Conservation (phyloP, 2,888 invertebrate species). For the Omphaloscelis lunosa region DNA sequence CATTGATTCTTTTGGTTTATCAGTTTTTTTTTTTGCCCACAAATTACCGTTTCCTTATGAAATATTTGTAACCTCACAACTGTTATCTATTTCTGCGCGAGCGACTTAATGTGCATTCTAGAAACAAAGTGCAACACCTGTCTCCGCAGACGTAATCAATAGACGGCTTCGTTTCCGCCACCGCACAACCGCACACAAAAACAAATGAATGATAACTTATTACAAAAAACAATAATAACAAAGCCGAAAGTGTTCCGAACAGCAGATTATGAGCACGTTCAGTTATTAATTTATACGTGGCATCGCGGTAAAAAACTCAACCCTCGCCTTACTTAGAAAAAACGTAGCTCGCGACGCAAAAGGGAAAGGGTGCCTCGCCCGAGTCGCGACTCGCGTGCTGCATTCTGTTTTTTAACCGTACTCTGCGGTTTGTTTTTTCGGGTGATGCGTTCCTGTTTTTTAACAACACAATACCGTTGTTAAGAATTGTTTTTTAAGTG, state of each 20-base stretch:
- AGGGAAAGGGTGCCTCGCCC: slow-evolving; percentile 89
- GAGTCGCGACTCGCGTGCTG: slow-evolving; percentile 89
- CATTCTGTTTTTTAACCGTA: slow-evolving; percentile 89
- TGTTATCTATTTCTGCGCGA: slow-evolving; percentile 50
- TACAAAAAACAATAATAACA: slow-evolving; percentile 82
- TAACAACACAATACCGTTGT: slow-evolving; percentile 89
- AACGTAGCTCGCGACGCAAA: slow-evolving; percentile 89
- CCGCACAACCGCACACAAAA: slow-evolving; percentile 78
- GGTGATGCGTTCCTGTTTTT: slow-evolving; percentile 88
- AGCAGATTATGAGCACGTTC: slow-evolving; percentile 90
- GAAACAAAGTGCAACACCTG: slow-evolving; percentile 80
- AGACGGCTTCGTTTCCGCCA: slow-evolving; percentile 84
- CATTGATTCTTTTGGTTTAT: not conserved
- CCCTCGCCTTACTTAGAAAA: slow-evolving; percentile 87
- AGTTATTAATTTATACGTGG: slow-evolving; percentile 90
- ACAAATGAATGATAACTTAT: slow-evolving; percentile 86
- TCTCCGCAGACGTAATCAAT: slow-evolving; percentile 85
- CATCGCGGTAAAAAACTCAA: slow-evolving; percentile 87
- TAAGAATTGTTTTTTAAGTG: slow-evolving; percentile 88
- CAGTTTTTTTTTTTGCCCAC: not conserved
- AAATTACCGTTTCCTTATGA: not conserved
- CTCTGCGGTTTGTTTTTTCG: slow-evolving; percentile 90
- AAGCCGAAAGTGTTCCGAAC: slow-evolving; percentile 89
- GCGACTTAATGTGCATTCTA: slow-evolving; percentile 42
- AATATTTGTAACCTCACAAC: slow-evolving; percentile 18